phyloP scores from a whole-genome alignment of 2,797 vertebrate genomes.

The Loris lydekkerianus region DNA sequence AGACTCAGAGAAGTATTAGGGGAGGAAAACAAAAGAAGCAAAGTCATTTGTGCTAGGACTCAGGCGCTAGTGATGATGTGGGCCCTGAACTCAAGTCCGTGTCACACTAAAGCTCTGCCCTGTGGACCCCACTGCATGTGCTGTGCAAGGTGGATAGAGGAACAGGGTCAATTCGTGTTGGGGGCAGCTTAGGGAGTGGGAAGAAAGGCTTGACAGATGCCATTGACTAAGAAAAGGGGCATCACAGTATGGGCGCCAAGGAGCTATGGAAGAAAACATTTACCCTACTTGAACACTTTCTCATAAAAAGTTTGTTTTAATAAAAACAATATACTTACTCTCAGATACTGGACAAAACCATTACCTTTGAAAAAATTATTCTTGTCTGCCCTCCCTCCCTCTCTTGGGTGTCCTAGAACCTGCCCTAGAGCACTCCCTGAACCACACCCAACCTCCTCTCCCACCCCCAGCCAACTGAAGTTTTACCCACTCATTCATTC shows the following conservation, averaged over 20 bases:
- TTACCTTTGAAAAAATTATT: neutral
- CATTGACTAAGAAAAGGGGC: neutral
- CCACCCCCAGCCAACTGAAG: neutral
- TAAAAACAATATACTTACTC: neutral
- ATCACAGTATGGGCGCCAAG: neutral
- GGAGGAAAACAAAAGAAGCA: conserved; percentile 23
- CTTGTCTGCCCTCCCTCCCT: neutral
- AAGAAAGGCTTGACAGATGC: neutral
- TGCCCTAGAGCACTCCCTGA: neutral
- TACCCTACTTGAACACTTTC: neutral
- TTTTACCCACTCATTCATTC: neutral
- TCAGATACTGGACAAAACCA: neutral
- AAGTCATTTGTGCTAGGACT: neutral
- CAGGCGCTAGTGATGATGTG: neutral
- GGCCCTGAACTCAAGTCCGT: neutral
- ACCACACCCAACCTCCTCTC: neutral
- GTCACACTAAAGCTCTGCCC: neutral
- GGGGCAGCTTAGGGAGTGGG: neutral
- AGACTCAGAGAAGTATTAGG: neutral
- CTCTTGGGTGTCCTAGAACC: neutral
- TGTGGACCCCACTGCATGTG: neutral
- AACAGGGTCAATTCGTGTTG: neutral
- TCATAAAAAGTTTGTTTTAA: neutral
- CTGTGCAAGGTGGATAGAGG: neutral
- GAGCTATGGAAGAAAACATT: neutral